Conservation (phyloP, 2,888 invertebrate genomes). For the Megalurothrips usitatus region DNA sequence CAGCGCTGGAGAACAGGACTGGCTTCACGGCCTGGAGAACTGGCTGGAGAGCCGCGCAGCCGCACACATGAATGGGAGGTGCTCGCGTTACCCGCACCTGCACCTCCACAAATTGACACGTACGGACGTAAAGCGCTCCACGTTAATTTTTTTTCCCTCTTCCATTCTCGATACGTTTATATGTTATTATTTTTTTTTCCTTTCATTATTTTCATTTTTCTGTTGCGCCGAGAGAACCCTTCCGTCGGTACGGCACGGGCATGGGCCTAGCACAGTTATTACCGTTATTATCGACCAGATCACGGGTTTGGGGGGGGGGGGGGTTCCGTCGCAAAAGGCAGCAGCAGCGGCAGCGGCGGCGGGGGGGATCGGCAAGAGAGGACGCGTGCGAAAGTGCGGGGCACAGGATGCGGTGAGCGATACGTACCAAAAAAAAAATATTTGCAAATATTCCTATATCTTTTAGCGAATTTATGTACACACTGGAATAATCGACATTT, state of each 20-base stretch:
- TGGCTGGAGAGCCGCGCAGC: too few species aligned
- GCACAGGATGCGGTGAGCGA: too few species aligned
- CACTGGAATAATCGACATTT: too few species aligned
- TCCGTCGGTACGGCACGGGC: neutral
- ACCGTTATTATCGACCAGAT: slow-evolving; percentile 14
- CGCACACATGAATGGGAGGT: neutral
- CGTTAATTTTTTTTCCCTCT: neutral
- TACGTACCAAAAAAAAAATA: too few species aligned
- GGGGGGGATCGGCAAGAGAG: too few species aligned
- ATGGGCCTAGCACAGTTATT: neutral
- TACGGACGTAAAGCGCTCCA: neutral
- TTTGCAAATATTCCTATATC: too few species aligned
- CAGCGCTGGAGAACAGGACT: too few species aligned
- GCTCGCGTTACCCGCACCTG: neutral
- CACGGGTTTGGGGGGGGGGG: neutral
- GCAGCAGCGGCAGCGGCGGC: too few species aligned
- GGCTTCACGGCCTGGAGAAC: too few species aligned
- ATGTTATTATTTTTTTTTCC: neutral
- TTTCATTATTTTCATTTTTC: neutral
- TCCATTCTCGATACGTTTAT: too few species aligned
- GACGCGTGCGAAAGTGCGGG: too few species aligned
- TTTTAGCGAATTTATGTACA: too few species aligned
- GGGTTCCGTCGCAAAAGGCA: neutral
- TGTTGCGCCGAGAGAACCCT: neutral
- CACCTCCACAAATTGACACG: slow-evolving; percentile 12